Conservation (phyloP, 2,113 vertebrate genomes). For the Passer montanus region DNA sequence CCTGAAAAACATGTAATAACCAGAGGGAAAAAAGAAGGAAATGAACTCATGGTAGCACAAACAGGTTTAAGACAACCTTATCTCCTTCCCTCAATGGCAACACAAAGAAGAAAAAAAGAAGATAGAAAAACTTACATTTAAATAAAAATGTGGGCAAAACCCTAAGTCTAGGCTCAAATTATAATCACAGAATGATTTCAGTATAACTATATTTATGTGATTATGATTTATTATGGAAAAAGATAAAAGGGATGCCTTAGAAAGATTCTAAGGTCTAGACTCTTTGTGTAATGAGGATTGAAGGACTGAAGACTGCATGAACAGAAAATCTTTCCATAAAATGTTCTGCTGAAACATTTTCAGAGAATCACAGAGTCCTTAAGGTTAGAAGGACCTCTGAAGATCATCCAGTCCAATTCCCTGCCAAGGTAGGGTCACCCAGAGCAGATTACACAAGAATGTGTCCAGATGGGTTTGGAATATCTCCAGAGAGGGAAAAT, state of each 20-base stretch:
- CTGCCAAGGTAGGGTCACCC: not conserved
- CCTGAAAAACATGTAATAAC: not conserved
- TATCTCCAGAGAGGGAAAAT: not conserved
- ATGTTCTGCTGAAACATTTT: not conserved
- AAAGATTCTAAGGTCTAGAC: not conserved
- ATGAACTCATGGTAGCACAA: not conserved
- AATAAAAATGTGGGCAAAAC: not conserved
- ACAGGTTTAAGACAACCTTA: not conserved
- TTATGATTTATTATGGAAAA: not conserved
- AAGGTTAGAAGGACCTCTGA: not conserved
- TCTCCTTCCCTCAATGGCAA: not conserved
- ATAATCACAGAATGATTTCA: not conserved
- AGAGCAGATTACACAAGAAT: not conserved
- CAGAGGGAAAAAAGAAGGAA: not conserved
- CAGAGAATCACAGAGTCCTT: not conserved
- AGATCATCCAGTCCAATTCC: not conserved
- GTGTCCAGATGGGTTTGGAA: not conserved
- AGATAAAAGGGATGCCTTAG: not conserved
- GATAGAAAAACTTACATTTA: not conserved
- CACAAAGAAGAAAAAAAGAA: not conserved
- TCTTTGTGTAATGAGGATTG: not conserved
- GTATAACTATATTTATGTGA: not conserved
- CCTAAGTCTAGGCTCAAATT: not conserved
- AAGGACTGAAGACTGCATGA: not conserved
- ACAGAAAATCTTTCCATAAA: not conserved